Conservation (phyloP, 2,797 vertebrate species). For the Oryzias sinensis region DNA sequence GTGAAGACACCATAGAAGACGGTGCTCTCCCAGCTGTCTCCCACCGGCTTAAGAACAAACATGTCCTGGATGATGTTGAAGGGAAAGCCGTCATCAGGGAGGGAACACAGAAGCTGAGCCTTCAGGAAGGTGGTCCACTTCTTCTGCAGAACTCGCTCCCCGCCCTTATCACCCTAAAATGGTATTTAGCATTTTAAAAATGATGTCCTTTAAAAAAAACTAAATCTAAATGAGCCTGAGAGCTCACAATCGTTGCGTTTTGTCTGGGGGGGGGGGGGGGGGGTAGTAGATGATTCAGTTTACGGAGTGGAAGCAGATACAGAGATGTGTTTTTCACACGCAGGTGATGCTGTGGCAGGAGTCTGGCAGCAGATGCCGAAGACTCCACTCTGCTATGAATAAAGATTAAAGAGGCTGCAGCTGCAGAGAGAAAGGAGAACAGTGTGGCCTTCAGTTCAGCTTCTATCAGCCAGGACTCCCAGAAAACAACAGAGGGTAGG, state of each 20-base stretch:
- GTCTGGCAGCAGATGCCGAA: not conserved
- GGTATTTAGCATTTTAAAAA: not conserved
- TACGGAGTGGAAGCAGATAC: conserved; percentile 4
- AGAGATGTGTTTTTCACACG: not conserved
- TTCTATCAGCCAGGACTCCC: not conserved
- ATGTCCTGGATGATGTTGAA: conserved; percentile 93
- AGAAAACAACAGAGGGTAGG: conserved; percentile 5
- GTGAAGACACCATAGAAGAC: conserved; percentile 92
- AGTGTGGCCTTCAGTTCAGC: conserved; percentile 9
- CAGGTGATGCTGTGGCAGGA: not conserved
- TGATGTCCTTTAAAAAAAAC: not conserved
- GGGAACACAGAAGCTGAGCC: conserved; percentile 89
- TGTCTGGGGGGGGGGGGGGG: not conserved
- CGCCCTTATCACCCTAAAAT: conserved; percentile 85
- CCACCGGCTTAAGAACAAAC: conserved; percentile 85
- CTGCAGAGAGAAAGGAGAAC: conserved; percentile 2
- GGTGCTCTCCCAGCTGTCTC: conserved; percentile 81
- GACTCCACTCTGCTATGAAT: conserved; percentile 12
- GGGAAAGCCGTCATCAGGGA: conserved; percentile 88
- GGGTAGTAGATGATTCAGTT: not conserved
- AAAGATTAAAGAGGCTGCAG: conserved; percentile 6
- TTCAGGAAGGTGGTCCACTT: conserved; percentile 94
- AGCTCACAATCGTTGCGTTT: not conserved
- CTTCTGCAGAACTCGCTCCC: conserved; percentile 90
- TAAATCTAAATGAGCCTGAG: not conserved